Evolutionary conservation across 2,797 vertebrate genomes (phyloP), one percentile per base, ranked within the genome.

Genomic region (Cottoperca gobio): DNA sequence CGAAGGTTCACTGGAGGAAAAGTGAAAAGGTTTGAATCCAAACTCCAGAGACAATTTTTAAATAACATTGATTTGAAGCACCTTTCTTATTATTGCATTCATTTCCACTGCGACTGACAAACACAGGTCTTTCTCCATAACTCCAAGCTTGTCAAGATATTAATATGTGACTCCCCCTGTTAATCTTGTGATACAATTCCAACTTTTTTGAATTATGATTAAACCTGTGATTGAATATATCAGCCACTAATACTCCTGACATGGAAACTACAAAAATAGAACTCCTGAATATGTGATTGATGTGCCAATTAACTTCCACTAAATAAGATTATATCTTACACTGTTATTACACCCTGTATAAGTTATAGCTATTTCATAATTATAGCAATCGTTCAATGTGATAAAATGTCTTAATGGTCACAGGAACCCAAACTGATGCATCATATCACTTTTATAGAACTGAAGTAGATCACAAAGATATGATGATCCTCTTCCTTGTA

Each of bases 221-320:
- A 80, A 74, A 68, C 7, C 23, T 48, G 26, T 73, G n/a, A 77
- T 60, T 81, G 40, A 66, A 71, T 43, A 61, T 55, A 46, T 37
- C 16, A 50, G 60, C 48, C n/a, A 72, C 82, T 73, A 59, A 78
- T 58, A 42, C 46, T 63, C 42, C 55, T 52, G 53, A 60, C 54
- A 33, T 54, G 26, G 24, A 70, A 62, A 60, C 7, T 21, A 65
- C 52, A 66, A 21, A 67, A 78, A 60, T 43, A 8, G 35, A 64
- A 59, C 37, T 48, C 49, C 49, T 65, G 45, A 73, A 68, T 55
- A 33, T 35, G 39, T 80, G 78, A 88, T 84, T 69, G 59, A 88
- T 88, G 73, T 59, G 58, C 45, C 70, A 73, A 65, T 86, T 89
- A 79, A 77, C 87, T 74, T 74, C 52, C 55, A 59, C 67, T 50